Evolutionary conservation across 2,113 vertebrate genomes (phyloP), one percentile per base, ranked within the genome.

Genomic region (Triplophysa rosa): DNA sequence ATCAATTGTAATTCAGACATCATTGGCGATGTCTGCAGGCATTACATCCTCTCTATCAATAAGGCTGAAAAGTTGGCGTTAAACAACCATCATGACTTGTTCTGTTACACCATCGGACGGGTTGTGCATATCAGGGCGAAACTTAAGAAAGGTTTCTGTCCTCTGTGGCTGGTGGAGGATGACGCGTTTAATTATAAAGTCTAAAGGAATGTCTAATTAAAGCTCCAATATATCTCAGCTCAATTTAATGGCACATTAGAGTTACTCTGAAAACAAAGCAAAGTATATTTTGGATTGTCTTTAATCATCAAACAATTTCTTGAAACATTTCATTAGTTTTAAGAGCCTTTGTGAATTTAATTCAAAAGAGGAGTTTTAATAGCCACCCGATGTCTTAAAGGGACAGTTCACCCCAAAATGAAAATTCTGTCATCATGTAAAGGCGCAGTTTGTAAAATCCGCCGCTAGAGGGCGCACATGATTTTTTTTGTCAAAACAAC

Each of bases 311-410:
- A 80, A 86, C 82, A 12, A 74, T 78, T 82, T 67, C 79, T 84
- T 85, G 64, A 66, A 75, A 83, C 49, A 61, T 86, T 85, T 87
- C 88, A 91, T 91, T 87, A 86, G 82, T 80, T 83, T 76, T 68
- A 45, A 74, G 68, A 80, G 78, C 78, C 86, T 87, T 88, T 87
- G 84, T 86, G 83, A 68, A 81, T 83, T 73, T 23, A 61, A 49
- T 72, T 80, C 61, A n/a, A n/a, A n/a, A n/a, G n/a, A n/a, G 37
- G 24, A 78, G 23, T 70, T 65, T 84, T 67, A 47, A 33, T 66
- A 24, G 82, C 40, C 37, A 23, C 23, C 42, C 75, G 66, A 42
- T 42, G 7, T 16, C 14, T 52, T 52, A 52, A n/a, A 56, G 54
- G 17, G 19, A 8, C 8, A 56, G 54, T 56, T 19, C 54, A 56